These are phyloP conservation scores for Notoglanidium macrostoma DNA, from an alignment of 2,797 vertebrate species.

Conservation along the genomic window DNA sequence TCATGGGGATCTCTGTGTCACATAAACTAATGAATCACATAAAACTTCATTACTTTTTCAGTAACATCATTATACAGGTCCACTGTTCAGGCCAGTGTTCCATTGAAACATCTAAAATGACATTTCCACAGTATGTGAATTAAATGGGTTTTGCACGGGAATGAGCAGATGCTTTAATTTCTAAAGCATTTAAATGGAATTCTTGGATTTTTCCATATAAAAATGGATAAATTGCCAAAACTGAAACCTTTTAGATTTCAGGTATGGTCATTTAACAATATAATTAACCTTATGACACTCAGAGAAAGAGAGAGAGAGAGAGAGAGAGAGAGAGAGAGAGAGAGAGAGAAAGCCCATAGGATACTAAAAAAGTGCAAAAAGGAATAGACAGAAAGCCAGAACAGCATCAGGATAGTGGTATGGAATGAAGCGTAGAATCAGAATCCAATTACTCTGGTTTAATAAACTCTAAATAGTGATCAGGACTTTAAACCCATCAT, in stretches of 20 bases:
- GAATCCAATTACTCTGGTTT: constrained; percentile 16
- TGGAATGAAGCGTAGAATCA: neutral
- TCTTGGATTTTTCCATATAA: constrained; percentile 2
- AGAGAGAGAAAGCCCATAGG: neutral
- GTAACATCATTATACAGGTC: neutral
- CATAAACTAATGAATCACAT: neutral
- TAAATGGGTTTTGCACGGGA: neutral
- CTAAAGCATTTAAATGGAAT: neutral
- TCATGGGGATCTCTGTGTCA: too few relatives aligned
- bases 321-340: neutral
- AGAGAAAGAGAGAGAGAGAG: neutral
- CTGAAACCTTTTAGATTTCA: neutral
- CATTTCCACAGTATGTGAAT: neutral
- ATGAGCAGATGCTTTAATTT: neutral
- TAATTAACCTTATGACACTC: constrained; percentile 16
- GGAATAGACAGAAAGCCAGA: constrained; percentile 16
- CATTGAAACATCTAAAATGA: constrained; percentile 4
- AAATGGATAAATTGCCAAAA: neutral
- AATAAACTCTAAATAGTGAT: neutral
- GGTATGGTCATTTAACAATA: neutral
- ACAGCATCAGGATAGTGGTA: neutral
- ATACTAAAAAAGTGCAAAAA: constrained; percentile 22
- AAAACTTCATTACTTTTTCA: neutral
- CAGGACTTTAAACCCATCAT: neutral
- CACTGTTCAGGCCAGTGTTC: neutral